These are phyloP conservation scores for Mus spretus DNA, from an alignment of 2,797 vertebrate genomes.

Conservation along the genomic window DNA sequence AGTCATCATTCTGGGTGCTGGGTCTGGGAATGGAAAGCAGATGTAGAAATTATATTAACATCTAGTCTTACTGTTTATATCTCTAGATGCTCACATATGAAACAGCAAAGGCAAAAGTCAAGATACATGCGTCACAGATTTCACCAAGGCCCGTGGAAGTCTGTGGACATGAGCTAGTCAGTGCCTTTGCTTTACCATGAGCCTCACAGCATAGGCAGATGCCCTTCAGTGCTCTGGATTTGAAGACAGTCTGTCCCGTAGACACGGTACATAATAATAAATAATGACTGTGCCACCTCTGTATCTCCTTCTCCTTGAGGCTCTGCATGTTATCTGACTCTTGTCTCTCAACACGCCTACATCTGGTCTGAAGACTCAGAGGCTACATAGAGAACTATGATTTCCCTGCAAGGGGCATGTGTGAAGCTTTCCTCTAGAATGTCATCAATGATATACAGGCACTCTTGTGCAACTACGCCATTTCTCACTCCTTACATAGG, in stretches of 20 bases:
- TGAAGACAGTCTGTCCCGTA: background rate
- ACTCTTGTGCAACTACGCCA: accelerated
- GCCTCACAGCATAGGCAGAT: background rate
- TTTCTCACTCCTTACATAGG: background rate
- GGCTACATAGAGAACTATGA: background rate
- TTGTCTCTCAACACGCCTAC: background rate
- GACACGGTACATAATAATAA: background rate
- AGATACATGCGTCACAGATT: background rate
- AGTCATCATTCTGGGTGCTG: background rate
- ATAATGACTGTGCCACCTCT: background rate
- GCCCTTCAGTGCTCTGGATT: background rate
- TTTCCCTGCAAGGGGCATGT: background rate
- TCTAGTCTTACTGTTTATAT: background rate
- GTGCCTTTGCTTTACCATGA: background rate
- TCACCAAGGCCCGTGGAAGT: accelerated
- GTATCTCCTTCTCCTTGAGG: background rate
- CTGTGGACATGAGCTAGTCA: too few relatives aligned
- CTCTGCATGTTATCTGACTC: background rate
- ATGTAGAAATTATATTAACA: background rate
- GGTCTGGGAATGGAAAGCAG: background rate
- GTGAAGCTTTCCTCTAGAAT: too few relatives aligned
- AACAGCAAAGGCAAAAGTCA: background rate
- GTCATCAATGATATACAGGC: background rate
- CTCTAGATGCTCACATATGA: background rate
- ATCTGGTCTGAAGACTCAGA: background rate